phyloP scores from a whole-genome alignment of 2,113 vertebrate species.

The Castor canadensis region DNA sequence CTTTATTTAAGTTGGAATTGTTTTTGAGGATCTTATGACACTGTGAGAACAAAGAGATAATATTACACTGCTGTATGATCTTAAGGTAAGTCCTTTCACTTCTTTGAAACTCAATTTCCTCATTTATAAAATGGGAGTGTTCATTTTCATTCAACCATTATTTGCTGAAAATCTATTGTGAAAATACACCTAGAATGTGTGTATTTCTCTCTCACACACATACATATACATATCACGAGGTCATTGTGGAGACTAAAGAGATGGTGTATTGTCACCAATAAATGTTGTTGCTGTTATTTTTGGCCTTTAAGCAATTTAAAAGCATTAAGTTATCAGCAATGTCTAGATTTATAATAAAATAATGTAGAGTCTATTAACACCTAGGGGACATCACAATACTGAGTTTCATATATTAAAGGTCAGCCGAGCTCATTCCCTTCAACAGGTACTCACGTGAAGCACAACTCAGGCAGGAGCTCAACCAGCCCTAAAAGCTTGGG shows the following conservation, averaged over 20 bases:
- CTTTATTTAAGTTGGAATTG: conserved; percentile 21
- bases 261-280: not conserved
- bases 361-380: not conserved
- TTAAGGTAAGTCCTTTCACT: not conserved
- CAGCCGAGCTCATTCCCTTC: not conserved
- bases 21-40: not conserved
- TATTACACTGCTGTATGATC: not conserved
- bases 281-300: not conserved
- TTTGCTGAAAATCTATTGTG: not conserved
- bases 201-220: too few species aligned
- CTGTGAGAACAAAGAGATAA: not conserved
- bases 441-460: not conserved
- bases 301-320: not conserved
- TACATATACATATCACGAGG: not conserved
- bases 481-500: not conserved
- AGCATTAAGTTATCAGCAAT: not conserved
- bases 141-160: not conserved
- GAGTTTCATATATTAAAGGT: not conserved
- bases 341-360: not conserved
- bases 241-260: not conserved
- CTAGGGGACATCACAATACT: not conserved
- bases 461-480: not conserved
- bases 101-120: too few species aligned
- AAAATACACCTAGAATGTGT: not conserved
- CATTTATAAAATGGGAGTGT: not conserved